Evolutionary conservation across 1,140 invertebrate genomes (phyloP), one percentile per base, ranked within the genome.

Genomic region (Drosophila azteca): DNA sequence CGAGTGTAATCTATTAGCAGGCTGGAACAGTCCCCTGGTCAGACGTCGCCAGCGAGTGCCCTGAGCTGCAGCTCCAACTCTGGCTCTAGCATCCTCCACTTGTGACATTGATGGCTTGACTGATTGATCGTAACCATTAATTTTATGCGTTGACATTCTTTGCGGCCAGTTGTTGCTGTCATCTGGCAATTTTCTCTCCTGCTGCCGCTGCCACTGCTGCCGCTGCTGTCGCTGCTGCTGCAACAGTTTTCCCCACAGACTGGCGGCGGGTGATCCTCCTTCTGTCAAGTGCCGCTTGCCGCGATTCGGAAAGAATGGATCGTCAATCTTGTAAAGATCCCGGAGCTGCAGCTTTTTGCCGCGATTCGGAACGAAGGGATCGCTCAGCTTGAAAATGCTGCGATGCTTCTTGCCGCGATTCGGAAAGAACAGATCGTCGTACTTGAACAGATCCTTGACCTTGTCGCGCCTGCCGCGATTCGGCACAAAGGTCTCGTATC

Each of bases 371-470:
- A 68, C 82, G 71, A 90, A 90, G 48, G 87, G 78, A 70, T 90
- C 85, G 78, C 76, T 61, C 29, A 71, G 26, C 15, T 81, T 54
- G 41, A 90, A 77, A 17, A 79, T 52, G 26, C 64, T 65, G 52
- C 79, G 83, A 46, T 77, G 66, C 68, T 90, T 90, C 52, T 91
- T 91, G 49, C 90, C 90, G 31, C 90, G 90, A 73, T 91, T 90
- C 65, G 90, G 90, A 75, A 73, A 91, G 65, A 91, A 91, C 44
- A 91, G 82, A 80, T 91, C 90, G 63, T 91, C 77, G 62, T 90
- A 87, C 77, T 91, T 91, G 66, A 91, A 91, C 29, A 91, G 72
- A 77, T 91, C 90, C 78, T 88, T 91, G 72, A 91, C 83, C 79
- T 81, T 87, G 59, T 91, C 90, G 43, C 87, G 87, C 46, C 81